Evolutionary conservation across 2,113 vertebrate genomes (phyloP), one percentile per base, ranked within the genome.

Genomic region (Notarius quadriscutis): DNA sequence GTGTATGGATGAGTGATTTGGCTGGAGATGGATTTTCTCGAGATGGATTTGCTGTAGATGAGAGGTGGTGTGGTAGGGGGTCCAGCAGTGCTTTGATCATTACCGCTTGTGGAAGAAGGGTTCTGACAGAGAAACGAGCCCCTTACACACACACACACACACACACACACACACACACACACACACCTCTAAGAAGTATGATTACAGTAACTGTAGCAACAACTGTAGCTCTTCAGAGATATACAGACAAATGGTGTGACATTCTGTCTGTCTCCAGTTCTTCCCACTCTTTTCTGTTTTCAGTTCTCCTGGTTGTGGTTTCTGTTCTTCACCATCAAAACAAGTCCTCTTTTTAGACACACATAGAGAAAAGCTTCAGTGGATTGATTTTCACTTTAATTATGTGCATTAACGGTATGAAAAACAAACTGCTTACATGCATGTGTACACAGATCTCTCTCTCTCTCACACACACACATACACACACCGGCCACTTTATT

Each of bases 31-130:
- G 67, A 84, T 84, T 84, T 71, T 92, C 91, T 94, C 57, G 93
- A 93, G 92, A 93, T 93, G 94, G 82, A 84, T 84, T 84, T 71
- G 92, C 91, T 94, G 90, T 93, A 93, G 92, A 93, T 93, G 94
- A 91, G 93, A 90, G 92, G 90, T 92, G 90, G 91, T 93, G 85
- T 83, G 90, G 93, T 91, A 91, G 94, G 95, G 94, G 93, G 94
- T 95, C 94, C 91, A 91, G 89, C 91, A 93, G 93, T 83, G 92
- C 95, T 95, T 95, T 95, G 95, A 95, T 95, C 95, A 95, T 94
- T 94, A 94, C 91, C 2, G 85, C 92, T 93, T 94, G 95, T 94
- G 93, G 94, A 94, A 94, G 94, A 95, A 91, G 92, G 93, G 90
- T 94, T 94, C 94, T 95, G 95, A 95, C 93, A 94, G 92, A 93